Percentiles rank a stretch among this genome's conserved stretches.
phyloP scores from a whole-genome alignment of 2,797 vertebrate species.

The Gymnopithys bicolor region DNA sequence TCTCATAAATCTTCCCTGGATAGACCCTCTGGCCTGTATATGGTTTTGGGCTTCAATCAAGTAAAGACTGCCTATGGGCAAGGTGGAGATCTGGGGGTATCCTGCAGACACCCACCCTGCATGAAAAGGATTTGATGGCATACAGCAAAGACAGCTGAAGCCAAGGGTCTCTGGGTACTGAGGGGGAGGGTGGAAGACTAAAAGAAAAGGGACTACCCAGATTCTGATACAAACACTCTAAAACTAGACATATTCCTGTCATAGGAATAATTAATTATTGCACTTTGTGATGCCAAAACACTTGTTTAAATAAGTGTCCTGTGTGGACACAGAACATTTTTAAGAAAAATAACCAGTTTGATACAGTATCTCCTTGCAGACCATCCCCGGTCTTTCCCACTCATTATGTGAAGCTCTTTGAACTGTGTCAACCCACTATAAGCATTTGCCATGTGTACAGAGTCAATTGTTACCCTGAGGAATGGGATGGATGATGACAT shows the following conservation, averaged over 20 bases:
- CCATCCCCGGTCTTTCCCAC: conserved; percentile 3
- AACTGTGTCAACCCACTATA: conserved; percentile 24
- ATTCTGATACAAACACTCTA: neutral
- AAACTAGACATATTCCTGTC: neutral
- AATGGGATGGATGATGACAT: conserved; percentile 59
- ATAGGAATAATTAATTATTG: neutral
- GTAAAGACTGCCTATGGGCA: neutral
- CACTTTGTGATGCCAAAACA: neutral
- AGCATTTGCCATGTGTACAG: conserved; percentile 51
- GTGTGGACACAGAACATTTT: neutral
- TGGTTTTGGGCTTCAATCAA: neutral
- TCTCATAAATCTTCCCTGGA: neutral
- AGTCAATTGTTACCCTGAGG: conserved; percentile 55
- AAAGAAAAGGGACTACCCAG: neutral
- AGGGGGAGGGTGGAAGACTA: neutral
- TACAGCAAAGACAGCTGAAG: neutral
- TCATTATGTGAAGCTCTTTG: conserved; percentile 32
- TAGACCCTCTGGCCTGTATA: neutral
- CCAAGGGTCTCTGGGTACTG: neutral
- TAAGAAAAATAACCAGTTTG: neutral
- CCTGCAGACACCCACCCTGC: neutral
- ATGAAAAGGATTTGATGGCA: neutral
- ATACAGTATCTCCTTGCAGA: neutral
- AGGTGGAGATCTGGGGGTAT: neutral
- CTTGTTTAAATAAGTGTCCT: neutral